Conservation (phyloP, 2,888 invertebrate genomes). For the Trichopoda pennipes region DNA sequence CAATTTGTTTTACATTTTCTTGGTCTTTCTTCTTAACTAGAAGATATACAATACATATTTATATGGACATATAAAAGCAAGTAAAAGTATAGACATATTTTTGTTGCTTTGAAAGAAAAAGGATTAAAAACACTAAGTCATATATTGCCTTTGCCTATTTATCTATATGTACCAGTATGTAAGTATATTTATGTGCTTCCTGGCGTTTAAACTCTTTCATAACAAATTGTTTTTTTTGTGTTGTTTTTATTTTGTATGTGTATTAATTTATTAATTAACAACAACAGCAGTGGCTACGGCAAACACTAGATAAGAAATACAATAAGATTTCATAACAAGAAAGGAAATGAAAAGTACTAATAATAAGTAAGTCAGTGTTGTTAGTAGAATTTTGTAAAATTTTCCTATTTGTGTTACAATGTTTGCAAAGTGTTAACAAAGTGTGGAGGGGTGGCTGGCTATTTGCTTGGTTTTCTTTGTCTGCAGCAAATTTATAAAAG, state of each 20-base stretch:
- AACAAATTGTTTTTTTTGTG: constrained; percentile 22
- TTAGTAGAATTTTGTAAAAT: constrained; percentile 33
- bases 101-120: neutral
- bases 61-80: too few relatives aligned
- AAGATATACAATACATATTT: too few relatives aligned
- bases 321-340: constrained; percentile 13
- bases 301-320: constrained; percentile 14
- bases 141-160: constrained; percentile 15
- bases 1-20: constrained; percentile 2
- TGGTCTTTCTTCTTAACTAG: neutral
- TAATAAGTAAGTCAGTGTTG: constrained; percentile 27
- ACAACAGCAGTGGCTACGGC: constrained; percentile 21
- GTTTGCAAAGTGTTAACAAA: neutral
- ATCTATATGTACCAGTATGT: too few relatives aligned
- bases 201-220: constrained; percentile 1
- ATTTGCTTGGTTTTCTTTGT: neutral
- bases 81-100: too few relatives aligned
- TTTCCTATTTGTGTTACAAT: constrained; percentile 27
- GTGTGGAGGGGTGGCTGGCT: neutral
- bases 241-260: constrained; percentile 44
- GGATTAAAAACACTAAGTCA: constrained; percentile 12
- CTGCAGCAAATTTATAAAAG: constrained; percentile 33
- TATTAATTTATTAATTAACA: constrained; percentile 68
- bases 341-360: constrained; percentile 32
- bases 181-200: neutral